A percentile compares a stretch with the other conserved stretches of the same genome.
Conservation (phyloP, 1,140 invertebrate species). For the Drosophila subobscura region DNA sequence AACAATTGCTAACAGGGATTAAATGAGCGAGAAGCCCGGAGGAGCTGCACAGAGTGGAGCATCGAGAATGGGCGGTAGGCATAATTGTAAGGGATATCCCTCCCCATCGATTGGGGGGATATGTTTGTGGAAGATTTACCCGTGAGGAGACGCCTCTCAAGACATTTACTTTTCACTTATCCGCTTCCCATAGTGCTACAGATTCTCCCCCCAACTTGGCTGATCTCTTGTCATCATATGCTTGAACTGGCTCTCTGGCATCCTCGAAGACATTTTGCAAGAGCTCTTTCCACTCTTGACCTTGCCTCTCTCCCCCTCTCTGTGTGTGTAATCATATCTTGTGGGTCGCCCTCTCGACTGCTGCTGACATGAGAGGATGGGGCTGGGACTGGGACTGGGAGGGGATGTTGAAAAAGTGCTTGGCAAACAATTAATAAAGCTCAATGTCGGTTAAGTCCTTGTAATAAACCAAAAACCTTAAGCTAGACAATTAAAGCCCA, state of each 20-base stretch:
- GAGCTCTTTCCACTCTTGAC: constrained; percentile 18
- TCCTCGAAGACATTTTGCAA: constrained; percentile 9
- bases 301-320: constrained; percentile 13
- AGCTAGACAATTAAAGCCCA: constrained; percentile 75
- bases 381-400: neutral
- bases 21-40: constrained; percentile 15
- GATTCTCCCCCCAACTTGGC: constrained; percentile 12
- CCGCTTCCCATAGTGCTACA: neutral
- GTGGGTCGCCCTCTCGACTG: constrained; percentile 6
- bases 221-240: constrained; percentile 40
- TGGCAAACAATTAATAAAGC: constrained; percentile 74
- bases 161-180: neutral
- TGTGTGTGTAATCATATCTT: constrained; percentile 18
- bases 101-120: too few species aligned
- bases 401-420: constrained; percentile 11
- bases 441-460: constrained; percentile 58
- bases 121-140: neutral
- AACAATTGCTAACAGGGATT: constrained; percentile 42
- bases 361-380: constrained; percentile 1
- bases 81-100: constrained; percentile 29
- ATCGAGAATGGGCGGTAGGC: neutral
- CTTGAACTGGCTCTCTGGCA: constrained; percentile 11
- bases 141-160: neutral
- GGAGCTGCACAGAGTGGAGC: too few species aligned
- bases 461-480: constrained; percentile 72